Evolutionary conservation across 2,113 vertebrate genomes (phyloP).

Genomic region (Oncorhynchus keta): DNA sequence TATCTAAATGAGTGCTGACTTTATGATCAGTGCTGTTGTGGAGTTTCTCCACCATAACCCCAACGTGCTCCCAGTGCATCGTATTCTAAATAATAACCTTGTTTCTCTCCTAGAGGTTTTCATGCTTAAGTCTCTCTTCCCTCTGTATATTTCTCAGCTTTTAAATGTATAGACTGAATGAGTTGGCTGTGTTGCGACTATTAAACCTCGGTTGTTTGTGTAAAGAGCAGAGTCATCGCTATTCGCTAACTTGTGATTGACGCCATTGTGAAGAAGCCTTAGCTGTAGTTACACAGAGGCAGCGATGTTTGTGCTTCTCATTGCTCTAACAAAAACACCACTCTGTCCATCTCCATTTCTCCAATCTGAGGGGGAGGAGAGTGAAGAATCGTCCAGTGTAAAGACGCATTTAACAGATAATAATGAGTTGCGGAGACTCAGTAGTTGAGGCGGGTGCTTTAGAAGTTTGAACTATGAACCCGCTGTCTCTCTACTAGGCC

Average conservation of each 20-base stretch:
- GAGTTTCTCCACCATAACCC: slow-evolving; percentile 36
- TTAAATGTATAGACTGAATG: slow-evolving; percentile 3
- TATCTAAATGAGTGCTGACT: not conserved
- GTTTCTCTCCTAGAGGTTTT: slow-evolving; percentile 40
- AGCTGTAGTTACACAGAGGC: slow-evolving; percentile 35
- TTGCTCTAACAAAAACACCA: slow-evolving; percentile 14
- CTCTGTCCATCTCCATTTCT: slow-evolving; percentile 35
- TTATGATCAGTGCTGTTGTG: slow-evolving; percentile 37
- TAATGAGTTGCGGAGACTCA: no score
- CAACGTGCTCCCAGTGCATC: slow-evolving; percentile 23
- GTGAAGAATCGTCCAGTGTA: slow-evolving; percentile 27
- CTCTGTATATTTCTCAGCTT: slow-evolving; percentile 53
- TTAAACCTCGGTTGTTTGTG: slow-evolving; percentile 44
- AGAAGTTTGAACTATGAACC: no score
- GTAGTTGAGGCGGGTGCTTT: no score
- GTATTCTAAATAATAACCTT: slow-evolving; percentile 41
- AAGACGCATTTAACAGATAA: no score
- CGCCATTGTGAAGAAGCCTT: slow-evolving; percentile 47
- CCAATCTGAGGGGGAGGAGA: slow-evolving; percentile 49
- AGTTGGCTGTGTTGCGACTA: slow-evolving; percentile 11
- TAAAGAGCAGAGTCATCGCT: slow-evolving; percentile 36
- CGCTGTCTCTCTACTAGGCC: no score
- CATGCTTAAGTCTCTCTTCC: slow-evolving; percentile 29
- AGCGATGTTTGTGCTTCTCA: not conserved
- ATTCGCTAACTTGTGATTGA: not conserved